These are phyloP conservation scores for Erythrocercus mccallii DNA, from an alignment of 2,113 vertebrate species.

Conservation along the genomic window DNA sequence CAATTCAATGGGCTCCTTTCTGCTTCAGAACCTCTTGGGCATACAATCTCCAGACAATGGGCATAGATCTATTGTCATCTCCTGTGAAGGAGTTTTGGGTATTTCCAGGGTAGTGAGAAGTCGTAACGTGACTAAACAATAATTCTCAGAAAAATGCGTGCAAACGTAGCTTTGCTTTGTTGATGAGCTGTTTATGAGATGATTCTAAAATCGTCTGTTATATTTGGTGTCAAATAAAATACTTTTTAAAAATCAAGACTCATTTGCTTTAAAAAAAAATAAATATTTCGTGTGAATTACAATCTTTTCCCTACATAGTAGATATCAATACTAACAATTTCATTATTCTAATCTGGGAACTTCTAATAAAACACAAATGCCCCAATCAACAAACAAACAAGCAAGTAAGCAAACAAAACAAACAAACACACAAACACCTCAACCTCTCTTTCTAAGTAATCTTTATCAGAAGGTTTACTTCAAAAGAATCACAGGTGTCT, in stretches of 20 bases:
- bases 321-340: background rate
- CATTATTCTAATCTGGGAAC: background rate
- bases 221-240: background rate
- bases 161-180: background rate
- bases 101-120: background rate
- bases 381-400: background rate
- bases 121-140: background rate
- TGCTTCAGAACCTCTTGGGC: background rate
- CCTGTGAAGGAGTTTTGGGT: background rate
- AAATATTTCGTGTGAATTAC: background rate
- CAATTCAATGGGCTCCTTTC: background rate
- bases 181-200: background rate
- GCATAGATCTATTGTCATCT: background rate
- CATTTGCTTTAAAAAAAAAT: background rate
- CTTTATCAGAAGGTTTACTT: background rate
- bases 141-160: background rate
- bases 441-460: background rate
- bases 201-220: background rate
- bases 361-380: background rate
- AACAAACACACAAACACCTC: background rate
- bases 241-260: background rate
- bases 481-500: background rate
- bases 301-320: accelerated
- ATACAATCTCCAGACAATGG: background rate
- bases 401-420: no score